These are phyloP conservation scores for Agraylea sexmaculata DNA, from an alignment of 1,140 invertebrate species.

Conservation along the genomic window DNA sequence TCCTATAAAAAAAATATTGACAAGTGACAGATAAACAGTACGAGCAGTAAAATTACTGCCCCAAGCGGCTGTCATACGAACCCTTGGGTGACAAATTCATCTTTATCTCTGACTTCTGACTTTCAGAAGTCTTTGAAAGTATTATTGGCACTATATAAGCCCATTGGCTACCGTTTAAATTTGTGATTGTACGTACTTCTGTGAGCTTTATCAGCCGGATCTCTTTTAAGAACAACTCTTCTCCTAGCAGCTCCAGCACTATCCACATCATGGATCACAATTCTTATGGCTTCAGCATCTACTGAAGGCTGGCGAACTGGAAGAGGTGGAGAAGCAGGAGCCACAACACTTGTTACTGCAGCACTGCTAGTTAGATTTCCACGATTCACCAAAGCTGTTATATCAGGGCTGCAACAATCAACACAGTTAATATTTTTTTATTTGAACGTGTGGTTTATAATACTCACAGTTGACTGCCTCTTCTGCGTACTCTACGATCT, in stretches of 20 bases:
- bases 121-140: too few species aligned
- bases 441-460: too few species aligned
- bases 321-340: slow-evolving; percentile 12
- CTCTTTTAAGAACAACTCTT: slow-evolving; percentile 60
- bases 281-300: slow-evolving; percentile 83
- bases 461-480: slow-evolving; percentile 69
- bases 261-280: slow-evolving; percentile 87
- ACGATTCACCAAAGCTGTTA: slow-evolving; percentile 52
- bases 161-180: too few species aligned
- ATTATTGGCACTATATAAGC: too few species aligned
- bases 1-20: too few species aligned
- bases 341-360: slow-evolving; percentile 28
- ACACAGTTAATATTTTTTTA: too few species aligned
- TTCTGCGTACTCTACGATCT: slow-evolving; percentile 56
- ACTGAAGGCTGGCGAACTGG: slow-evolving; percentile 60
- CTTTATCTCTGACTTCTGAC: too few species aligned
- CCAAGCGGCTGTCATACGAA: too few species aligned
- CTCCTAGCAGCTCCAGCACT: slow-evolving; percentile 54
- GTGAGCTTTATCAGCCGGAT: slow-evolving; percentile 73
- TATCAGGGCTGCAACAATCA: slow-evolving; percentile 51
- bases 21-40: too few species aligned
- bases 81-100: too few species aligned
- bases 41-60: too few species aligned
- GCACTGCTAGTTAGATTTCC: slow-evolving; percentile 34
- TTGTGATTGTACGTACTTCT: slow-evolving; percentile 78